Conservation (phyloP, 2,888 invertebrate genomes). For the Dermolepida albohirtum region DNA sequence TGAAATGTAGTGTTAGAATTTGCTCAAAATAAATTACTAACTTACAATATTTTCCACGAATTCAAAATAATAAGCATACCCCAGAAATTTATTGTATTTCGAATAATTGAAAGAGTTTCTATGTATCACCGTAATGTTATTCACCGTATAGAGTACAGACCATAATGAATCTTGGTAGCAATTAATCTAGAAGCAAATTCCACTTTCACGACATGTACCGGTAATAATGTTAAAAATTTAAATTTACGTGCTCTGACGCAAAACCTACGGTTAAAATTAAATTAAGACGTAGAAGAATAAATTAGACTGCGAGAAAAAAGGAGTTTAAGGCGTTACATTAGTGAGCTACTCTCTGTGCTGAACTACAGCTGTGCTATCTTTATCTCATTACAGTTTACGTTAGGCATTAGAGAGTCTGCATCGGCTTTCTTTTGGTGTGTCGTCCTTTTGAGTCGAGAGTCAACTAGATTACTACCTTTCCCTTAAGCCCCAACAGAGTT, state of each 20-base stretch:
- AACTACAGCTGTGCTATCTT: conserved; percentile 40
- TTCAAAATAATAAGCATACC: too few relatives aligned
- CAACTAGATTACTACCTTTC: conserved; percentile 46
- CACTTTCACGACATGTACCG: conserved; percentile 33
- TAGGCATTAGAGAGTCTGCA: conserved; percentile 42
- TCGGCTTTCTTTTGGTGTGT: conserved; percentile 42
- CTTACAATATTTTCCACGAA: too few relatives aligned
- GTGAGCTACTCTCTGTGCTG: neutral
- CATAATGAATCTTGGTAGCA: conserved; percentile 21
- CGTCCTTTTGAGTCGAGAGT: conserved; percentile 43
- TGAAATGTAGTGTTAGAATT: too few relatives aligned
- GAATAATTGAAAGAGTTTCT: neutral
- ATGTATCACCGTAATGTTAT: neutral
- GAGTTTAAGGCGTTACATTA: conserved; percentile 26
- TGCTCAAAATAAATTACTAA: too few relatives aligned
- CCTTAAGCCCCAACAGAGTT: conserved; percentile 41
- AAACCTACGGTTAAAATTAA: conserved; percentile 33
- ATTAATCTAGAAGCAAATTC: conserved; percentile 27
- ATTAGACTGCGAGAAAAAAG: conserved; percentile 23
- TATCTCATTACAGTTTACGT: conserved; percentile 44
- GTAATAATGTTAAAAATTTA: conserved; percentile 35
- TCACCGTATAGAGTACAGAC: neutral
- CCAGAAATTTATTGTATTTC: too few relatives aligned
- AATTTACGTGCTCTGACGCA: conserved; percentile 28
- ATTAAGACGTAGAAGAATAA: conserved; percentile 35